These are phyloP conservation scores for Heloderma charlesbogerti DNA, from an alignment of 2,113 vertebrate species.

Conservation along the genomic window DNA sequence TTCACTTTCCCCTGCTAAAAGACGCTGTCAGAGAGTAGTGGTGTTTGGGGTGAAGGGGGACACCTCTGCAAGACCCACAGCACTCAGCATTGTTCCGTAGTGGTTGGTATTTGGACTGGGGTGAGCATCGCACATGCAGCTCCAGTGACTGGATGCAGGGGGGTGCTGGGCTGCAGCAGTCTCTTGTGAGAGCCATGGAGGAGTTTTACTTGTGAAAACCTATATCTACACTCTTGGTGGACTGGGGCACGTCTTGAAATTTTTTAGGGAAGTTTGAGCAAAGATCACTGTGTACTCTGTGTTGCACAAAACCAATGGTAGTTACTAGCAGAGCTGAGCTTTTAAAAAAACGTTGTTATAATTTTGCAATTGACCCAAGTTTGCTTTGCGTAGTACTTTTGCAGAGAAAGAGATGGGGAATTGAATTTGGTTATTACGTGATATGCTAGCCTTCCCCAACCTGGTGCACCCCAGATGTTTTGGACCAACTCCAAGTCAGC, in stretches of 20 bases:
- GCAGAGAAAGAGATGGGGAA: conserved; percentile 9
- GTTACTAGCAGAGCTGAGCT: conserved; percentile 26
- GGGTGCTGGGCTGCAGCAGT: not conserved
- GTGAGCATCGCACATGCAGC: not conserved
- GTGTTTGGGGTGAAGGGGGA: not conserved
- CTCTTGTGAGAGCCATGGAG: not conserved
- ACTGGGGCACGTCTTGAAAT: conserved; percentile 33
- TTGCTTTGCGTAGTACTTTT: conserved; percentile 31
- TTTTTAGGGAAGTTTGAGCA: conserved; percentile 60
- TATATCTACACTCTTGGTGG: not conserved
- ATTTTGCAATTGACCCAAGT: conserved; percentile 53
- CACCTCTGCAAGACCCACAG: not conserved
- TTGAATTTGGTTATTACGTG: conserved; percentile 32
- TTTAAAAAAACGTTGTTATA: conserved; percentile 35
- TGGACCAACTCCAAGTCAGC: too few relatives aligned
- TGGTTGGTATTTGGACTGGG: not conserved
- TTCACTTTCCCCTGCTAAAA: too few relatives aligned
- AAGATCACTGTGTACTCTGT: not conserved
- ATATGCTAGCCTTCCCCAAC: not conserved
- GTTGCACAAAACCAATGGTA: conserved; percentile 47
- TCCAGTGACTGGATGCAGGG: not conserved
- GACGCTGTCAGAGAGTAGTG: not conserved
- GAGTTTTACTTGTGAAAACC: not conserved
- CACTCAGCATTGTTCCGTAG: not conserved
- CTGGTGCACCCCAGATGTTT: too few relatives aligned